Conservation (phyloP, 2,113 vertebrate genomes). For the Charina bottae region DNA sequence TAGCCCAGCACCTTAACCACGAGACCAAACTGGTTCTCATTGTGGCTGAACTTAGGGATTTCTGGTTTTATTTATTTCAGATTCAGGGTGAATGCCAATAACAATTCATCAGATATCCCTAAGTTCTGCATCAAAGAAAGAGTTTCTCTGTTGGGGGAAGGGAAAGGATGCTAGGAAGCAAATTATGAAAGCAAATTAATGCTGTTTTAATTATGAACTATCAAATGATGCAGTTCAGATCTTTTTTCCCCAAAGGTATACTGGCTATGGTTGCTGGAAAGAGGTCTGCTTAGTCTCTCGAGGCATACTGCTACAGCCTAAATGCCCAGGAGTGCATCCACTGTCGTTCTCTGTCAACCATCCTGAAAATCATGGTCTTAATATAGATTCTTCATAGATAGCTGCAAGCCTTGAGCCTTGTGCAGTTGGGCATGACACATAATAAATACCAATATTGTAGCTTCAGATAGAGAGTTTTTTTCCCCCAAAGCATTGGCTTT, state of each 20-base stretch:
- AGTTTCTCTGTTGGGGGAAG: background rate
- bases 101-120: background rate
- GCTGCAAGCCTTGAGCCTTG: constrained; percentile 31
- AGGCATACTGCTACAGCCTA: background rate
- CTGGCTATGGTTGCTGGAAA: background rate
- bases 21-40: too few species aligned
- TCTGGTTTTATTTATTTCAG: background rate
- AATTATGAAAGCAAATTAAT: background rate
- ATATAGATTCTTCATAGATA: constrained; percentile 47
- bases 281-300: background rate
- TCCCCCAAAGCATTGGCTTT: background rate
- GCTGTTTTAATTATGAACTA: background rate
- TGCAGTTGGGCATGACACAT: constrained; percentile 30
- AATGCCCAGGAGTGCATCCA: constrained; percentile 32
- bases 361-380: constrained; percentile 39
- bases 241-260: background rate
- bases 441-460: background rate
- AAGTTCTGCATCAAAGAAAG: background rate
- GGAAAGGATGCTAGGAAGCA: background rate
- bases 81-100: background rate
- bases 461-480: background rate
- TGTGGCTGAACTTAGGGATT: background rate
- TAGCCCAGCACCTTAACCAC: too few species aligned
- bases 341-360: constrained; percentile 14
- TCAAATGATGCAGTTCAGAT: background rate